These are phyloP conservation scores for Lophius piscatorius DNA, from an alignment of 2,113 vertebrate species.

Conservation along the genomic window DNA sequence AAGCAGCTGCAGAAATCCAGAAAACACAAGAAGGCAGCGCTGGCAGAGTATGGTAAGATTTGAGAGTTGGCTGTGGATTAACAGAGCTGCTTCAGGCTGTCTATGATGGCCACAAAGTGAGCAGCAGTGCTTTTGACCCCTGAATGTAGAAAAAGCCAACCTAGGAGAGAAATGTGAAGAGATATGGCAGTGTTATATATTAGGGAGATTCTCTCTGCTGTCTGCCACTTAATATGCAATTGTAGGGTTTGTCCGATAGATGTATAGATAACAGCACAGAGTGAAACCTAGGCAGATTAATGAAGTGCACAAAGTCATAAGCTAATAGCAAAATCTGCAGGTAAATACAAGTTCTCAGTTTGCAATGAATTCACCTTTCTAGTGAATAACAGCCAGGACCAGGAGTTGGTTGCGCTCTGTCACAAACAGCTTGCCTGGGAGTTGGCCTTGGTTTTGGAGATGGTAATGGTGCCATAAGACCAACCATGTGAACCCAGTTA, in stretches of 20 bases:
- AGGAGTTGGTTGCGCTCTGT: conserved; percentile 60
- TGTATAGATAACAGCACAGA: not conserved
- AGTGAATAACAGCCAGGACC: conserved; percentile 41
- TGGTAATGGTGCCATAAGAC: conserved; percentile 74
- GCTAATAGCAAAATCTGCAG: conserved; percentile 63
- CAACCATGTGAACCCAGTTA: conserved; percentile 81
- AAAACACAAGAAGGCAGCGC: conserved; percentile 3
- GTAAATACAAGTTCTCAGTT: conserved; percentile 67
- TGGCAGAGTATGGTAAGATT: conserved; percentile 32
- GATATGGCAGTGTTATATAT: conserved; percentile 49
- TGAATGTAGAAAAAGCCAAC: conserved; percentile 54
- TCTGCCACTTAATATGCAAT: conserved; percentile 39
- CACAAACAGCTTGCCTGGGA: conserved; percentile 73
- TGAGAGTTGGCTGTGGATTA: conserved; percentile 53
- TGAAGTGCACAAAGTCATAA: conserved; percentile 40
- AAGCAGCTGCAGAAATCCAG: conserved; percentile 26
- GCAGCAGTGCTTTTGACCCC: conserved; percentile 60
- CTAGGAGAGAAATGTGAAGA: conserved; percentile 54
- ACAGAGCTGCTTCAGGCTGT: conserved; percentile 59
- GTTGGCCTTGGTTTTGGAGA: conserved; percentile 75
- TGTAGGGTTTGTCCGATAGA: conserved; percentile 8
- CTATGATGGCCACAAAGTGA: conserved; percentile 50
- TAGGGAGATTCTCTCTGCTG: conserved; percentile 55
- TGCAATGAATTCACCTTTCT: conserved; percentile 63
- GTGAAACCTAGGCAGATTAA: conserved; percentile 15